Evolutionary conservation across 1,140 invertebrate species (phyloP), one percentile per base, ranked within the genome.

Genomic region (Drosophila gunungcola): DNA sequence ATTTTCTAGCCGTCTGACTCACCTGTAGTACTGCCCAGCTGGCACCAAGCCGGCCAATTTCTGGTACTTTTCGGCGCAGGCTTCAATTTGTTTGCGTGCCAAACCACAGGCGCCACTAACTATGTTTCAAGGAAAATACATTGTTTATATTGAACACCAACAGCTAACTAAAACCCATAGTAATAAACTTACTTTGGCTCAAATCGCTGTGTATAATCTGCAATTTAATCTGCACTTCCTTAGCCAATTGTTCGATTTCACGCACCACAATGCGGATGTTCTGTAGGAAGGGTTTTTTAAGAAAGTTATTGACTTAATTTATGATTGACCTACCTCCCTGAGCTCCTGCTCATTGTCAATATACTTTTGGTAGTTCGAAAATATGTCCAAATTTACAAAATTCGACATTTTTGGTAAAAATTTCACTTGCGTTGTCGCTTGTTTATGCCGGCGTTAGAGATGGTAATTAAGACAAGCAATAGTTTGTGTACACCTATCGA

Each of bases 201-300:
- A 91, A 54, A 93, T 94, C 93, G 67, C 95, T 94, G 82, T 97
- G 96, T 69, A 97, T 96, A 41, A 94, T 93, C 92, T 97, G 96
- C n/a, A 97, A 85, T 57, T 94, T 92, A 61, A 95, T 95, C 32
- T 94, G 90, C 42, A 96, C 95, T 81, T 96, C 95, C 79, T 96
- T 93, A 1, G 94, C 92, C 60, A 93, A 92, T 76, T 95, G 95
- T 79, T 97, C 96, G 68, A 97, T 94, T 73, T 96, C 95, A 67
- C 94, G 94, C 1, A 96, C 95, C 57, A 94, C 94, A 32, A 92
- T 84, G 49, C 95, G 93, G 58, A 97, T 96, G 92, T 96, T 94
- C 95, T 96, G 65, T 9, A 92, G 83, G 12, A 21, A 60, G 58
- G 39, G 29, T 42, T 32, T 29, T 38, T 48, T 9, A 32, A 16